Evolutionary conservation across 2,888 invertebrate species (phyloP).

Genomic region (Hydroisotoma schaefferi): DNA sequence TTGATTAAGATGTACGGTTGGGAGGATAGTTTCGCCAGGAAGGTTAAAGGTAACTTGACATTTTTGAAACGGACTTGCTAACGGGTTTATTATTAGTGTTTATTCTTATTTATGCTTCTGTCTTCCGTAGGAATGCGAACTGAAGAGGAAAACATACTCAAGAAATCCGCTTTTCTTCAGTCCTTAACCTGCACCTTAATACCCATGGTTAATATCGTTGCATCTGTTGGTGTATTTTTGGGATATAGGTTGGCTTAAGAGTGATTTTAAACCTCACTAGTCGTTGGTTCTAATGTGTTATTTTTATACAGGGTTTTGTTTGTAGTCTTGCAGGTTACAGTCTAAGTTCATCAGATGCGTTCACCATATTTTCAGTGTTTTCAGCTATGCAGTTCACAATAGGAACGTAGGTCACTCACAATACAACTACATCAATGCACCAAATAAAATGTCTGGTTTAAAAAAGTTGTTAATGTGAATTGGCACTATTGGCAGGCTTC

Average conservation of each 20-base stretch:
- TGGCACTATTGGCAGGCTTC: conserved; percentile 16
- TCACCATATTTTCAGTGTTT: conserved; percentile 54
- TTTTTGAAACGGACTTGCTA: background rate
- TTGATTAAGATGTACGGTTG: conserved; percentile 60
- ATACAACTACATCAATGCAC: background rate
- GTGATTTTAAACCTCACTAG: background rate
- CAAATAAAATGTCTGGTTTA: background rate
- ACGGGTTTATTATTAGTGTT: conserved; percentile 2
- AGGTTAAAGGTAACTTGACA: conserved; percentile 50
- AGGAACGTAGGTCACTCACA: conserved; percentile 50
- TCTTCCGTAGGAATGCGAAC: conserved; percentile 49
- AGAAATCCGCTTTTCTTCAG: conserved; percentile 53
- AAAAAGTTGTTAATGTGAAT: background rate
- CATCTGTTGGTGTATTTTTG: conserved; percentile 53
- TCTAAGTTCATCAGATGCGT: conserved; percentile 50
- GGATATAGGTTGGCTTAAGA: conserved; percentile 49
- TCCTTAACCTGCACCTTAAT: conserved; percentile 53
- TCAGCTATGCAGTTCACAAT: conserved; percentile 55
- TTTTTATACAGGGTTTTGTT: conserved; percentile 12
- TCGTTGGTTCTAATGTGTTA: background rate
- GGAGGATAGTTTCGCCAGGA: conserved; percentile 57
- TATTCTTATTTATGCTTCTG: conserved; percentile 3
- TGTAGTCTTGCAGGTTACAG: conserved; percentile 50
- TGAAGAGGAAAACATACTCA: conserved; percentile 51
- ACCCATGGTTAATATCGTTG: conserved; percentile 53